Evolutionary conservation across 2,113 vertebrate genomes (phyloP).

Genomic region (Notothenia rossii): DNA sequence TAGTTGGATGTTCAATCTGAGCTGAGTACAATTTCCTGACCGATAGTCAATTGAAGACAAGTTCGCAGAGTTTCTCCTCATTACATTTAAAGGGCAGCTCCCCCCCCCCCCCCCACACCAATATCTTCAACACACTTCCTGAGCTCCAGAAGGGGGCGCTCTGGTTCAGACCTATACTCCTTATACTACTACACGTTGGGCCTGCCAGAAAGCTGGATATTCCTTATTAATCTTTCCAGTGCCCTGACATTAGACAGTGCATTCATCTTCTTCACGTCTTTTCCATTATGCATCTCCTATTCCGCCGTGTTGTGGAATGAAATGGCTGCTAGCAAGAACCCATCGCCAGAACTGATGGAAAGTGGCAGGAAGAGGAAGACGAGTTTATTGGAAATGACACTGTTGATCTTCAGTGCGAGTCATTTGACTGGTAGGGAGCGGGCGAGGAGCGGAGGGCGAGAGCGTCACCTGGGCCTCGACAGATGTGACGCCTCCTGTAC

Average conservation of each 20-base stretch:
- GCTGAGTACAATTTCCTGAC: neutral
- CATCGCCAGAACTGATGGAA: constrained; percentile 77
- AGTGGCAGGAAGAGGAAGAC: constrained; percentile 78
- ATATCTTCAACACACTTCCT: neutral
- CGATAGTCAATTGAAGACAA: neutral
- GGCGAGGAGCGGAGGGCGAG: constrained; percentile 52
- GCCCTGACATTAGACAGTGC: constrained; percentile 70
- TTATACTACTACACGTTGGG: constrained; percentile 44
- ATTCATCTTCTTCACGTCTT: constrained; percentile 81
- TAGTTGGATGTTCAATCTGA: neutral
- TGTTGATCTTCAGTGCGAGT: constrained; percentile 83
- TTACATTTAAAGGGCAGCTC: constrained; percentile 16
- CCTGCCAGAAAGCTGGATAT: constrained; percentile 60
- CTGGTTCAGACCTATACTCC: constrained; percentile 46
- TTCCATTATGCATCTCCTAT: constrained; percentile 79
- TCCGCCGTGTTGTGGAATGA: constrained; percentile 78
- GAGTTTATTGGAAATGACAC: constrained; percentile 83
- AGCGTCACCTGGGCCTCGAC: constrained; percentile 81
- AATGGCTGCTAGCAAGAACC: constrained; percentile 78
- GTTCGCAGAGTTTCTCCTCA: neutral
- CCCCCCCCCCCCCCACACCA: neutral
- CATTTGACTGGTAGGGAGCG: constrained; percentile 76
- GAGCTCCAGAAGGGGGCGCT: constrained; percentile 39
- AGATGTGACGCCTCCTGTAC: constrained; percentile 86
- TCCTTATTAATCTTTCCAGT: constrained; percentile 77